These are phyloP conservation scores for Microcebus jonahi DNA, from an alignment of 2,113 vertebrate species.

Conservation along the genomic window DNA sequence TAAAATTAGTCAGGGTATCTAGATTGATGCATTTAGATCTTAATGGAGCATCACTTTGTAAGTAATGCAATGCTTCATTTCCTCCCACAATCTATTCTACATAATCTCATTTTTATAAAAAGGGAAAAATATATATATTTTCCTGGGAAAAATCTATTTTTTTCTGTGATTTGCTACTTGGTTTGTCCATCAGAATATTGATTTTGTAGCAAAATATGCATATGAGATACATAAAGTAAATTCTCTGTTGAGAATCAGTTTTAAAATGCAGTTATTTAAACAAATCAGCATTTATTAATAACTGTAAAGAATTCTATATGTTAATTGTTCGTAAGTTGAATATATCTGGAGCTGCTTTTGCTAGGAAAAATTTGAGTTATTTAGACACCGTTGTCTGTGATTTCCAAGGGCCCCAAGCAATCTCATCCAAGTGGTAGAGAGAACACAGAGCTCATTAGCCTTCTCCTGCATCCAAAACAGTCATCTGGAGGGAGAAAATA, in stretches of 20 bases:
- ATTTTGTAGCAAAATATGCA: not conserved
- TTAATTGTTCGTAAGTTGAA: not conserved
- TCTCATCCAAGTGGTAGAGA: not conserved
- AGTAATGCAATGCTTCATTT: constrained; percentile 36
- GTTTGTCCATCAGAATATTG: not conserved
- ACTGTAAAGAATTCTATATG: not conserved
- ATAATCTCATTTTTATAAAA: constrained; percentile 42
- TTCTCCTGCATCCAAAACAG: not conserved
- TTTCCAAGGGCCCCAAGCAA: not conserved
- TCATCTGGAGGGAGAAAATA: not conserved
- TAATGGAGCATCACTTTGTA: constrained; percentile 8
- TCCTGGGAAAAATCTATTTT: not conserved
- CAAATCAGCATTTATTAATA: not conserved
- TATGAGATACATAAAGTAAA: not conserved
- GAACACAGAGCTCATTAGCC: not conserved
- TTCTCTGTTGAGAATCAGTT: not conserved
- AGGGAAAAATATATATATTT: not conserved
- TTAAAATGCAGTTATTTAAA: not conserved
- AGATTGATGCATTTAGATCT: not conserved
- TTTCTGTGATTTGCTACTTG: constrained; percentile 26
- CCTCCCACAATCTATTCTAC: not conserved
- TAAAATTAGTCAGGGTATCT: constrained; percentile 57
- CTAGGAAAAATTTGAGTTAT: not conserved
- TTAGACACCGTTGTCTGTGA: not conserved
- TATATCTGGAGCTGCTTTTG: not conserved